These are phyloP conservation scores for Crotophaga sulcirostris DNA, from an alignment of 2,113 vertebrate species.

Conservation along the genomic window DNA sequence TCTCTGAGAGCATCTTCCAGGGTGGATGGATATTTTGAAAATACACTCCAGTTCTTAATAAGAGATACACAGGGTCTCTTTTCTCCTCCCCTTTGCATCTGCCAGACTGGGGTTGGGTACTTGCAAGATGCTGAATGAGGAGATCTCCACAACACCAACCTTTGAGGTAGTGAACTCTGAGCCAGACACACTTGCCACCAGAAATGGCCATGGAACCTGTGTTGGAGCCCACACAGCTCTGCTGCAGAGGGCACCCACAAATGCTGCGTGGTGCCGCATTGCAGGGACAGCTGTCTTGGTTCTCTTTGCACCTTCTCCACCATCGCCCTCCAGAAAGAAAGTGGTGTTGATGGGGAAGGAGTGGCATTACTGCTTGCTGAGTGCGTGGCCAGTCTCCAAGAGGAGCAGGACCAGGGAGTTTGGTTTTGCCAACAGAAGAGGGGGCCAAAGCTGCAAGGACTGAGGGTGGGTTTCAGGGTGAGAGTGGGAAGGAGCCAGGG, in stretches of 20 bases:
- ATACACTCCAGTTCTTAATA: not conserved
- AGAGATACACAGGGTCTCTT: not conserved
- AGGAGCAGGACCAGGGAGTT: not conserved
- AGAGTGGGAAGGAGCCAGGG: not conserved
- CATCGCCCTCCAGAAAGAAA: fast-evolving
- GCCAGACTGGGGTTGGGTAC: not conserved
- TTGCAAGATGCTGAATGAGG: not conserved
- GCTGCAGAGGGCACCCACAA: not conserved
- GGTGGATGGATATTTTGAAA: not conserved
- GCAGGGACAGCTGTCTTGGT: not conserved
- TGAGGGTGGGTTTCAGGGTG: not conserved
- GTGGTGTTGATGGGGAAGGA: not conserved
- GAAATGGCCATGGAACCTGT: not conserved
- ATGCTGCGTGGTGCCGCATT: no score
- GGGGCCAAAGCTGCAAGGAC: conserved; percentile 51
- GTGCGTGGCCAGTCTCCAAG: not conserved
- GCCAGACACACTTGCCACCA: not conserved
- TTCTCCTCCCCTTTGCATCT: not conserved
- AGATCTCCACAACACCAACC: not conserved
- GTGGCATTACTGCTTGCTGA: not conserved
- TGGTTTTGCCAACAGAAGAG: conserved; percentile 41
- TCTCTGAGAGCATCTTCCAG: not conserved
- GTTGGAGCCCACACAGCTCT: not conserved
- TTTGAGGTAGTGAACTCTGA: not conserved
- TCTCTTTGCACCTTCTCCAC: not conserved